Conservation (phyloP, 2,113 vertebrate species). For the Probosciger aterrimus region DNA sequence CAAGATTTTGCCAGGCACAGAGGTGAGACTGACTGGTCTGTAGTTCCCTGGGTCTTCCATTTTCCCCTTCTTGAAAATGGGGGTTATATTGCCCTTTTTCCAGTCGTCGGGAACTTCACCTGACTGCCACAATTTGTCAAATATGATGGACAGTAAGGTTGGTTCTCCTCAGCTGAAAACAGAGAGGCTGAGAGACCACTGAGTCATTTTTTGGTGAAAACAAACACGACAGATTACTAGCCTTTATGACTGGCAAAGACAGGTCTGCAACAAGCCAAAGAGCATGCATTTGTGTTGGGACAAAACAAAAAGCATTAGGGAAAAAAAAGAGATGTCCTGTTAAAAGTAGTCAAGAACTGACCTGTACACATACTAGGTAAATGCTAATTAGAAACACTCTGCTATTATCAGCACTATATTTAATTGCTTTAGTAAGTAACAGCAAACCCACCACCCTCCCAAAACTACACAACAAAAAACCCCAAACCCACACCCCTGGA, state of each 20-base stretch:
- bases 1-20: no score
- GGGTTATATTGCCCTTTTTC: no score
- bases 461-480: not conserved
- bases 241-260: not conserved
- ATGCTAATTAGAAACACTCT: not conserved
- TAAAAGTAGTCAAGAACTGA: not conserved
- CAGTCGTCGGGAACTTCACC: no score
- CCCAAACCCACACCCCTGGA: not conserved
- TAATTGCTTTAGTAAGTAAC: not conserved
- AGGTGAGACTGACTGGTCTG: no score
- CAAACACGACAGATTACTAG: not conserved
- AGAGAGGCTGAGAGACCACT: not conserved
- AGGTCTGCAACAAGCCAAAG: not conserved
- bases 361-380: not conserved
- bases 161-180: not conserved
- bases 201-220: not conserved
- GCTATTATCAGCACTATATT: not conserved
- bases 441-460: fast-evolving
- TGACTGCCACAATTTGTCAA: no score
- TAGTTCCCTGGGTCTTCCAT: no score
- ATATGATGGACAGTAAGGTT: not conserved
- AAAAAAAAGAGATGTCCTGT: not conserved
- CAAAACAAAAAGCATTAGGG: not conserved
- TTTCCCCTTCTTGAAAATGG: no score
- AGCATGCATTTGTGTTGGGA: not conserved